Evolutionary conservation across 2,888 invertebrate species (phyloP).

Genomic region (Cataglyphis livida): DNA sequence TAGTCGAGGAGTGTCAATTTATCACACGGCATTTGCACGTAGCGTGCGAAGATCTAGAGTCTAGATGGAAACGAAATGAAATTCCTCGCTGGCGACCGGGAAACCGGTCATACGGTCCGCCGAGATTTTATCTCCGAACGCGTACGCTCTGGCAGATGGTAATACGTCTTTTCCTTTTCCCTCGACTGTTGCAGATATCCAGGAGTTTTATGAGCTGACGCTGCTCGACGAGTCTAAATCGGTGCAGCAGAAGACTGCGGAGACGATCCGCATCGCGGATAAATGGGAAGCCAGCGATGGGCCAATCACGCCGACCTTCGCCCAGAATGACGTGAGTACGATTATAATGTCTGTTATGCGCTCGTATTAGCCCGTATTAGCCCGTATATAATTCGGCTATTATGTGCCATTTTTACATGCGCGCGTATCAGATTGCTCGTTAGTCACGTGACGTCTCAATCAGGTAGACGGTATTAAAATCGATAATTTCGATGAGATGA

Average conservation of each 20-base stretch:
- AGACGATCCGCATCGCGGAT: slow-evolving; percentile 97
- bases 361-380: neutral
- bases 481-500: neutral
- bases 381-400: neutral
- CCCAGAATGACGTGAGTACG: slow-evolving; percentile 88
- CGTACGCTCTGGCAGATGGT: slow-evolving; percentile 37
- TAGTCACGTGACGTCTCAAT: neutral
- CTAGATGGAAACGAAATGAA: slow-evolving; percentile 36
- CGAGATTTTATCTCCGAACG: slow-evolving; percentile 18
- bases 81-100: slow-evolving; percentile 12
- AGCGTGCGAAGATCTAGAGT: slow-evolving; percentile 26
- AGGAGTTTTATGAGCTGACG: slow-evolving; percentile 99
- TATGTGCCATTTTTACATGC: neutral
- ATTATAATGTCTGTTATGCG: slow-evolving; percentile 49
- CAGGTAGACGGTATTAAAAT: neutral
- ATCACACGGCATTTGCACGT: slow-evolving; percentile 29
- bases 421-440: slow-evolving; percentile 41
- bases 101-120: slow-evolving; percentile 19
- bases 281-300: slow-evolving; percentile 94
- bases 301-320: slow-evolving; percentile 88
- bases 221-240: slow-evolving; percentile 98
- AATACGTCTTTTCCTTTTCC: slow-evolving; percentile 65
- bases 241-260: slow-evolving; percentile 97
- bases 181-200: slow-evolving; percentile 92
- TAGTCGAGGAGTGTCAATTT: slow-evolving; percentile 31